A percentile compares a stretch with the other conserved stretches of the same genome.
Evolutionary conservation across 2,797 vertebrate species (phyloP).

Genomic region (Phrynocephalus guinanensis): DNA sequence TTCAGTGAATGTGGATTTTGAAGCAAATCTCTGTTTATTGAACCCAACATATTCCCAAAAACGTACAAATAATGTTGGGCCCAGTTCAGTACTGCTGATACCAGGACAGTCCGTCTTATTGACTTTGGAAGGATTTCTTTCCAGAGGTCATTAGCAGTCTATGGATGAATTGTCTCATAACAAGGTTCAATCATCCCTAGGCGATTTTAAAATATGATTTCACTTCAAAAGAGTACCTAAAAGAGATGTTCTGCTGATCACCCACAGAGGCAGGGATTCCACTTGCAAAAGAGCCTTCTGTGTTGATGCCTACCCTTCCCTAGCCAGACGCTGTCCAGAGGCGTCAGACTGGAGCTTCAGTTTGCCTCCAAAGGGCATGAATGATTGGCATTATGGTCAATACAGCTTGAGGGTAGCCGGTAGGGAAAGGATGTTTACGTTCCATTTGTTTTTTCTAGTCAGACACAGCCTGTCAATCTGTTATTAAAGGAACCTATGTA

Average conservation of each 20-base stretch:
- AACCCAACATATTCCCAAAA: neutral
- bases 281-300: neutral
- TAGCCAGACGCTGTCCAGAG: neutral
- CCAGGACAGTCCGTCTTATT: neutral
- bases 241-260: neutral
- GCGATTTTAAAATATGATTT: neutral
- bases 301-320: neutral
- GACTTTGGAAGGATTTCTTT: neutral
- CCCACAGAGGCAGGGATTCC: neutral
- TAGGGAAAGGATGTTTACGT: too few relatives aligned
- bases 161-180: neutral
- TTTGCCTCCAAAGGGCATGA: neutral
- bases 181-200: neutral
- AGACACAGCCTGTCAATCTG: too few relatives aligned
- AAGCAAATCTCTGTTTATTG: neutral
- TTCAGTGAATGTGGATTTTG: neutral
- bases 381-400: neutral
- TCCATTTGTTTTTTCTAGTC: too few relatives aligned
- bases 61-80: neutral
- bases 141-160: neutral
- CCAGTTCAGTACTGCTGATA: neutral
- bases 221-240: neutral
- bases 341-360: neutral
- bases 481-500: neutral
- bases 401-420: neutral